These are phyloP conservation scores for Sthenelais limicola DNA, from an alignment of 2,888 invertebrate species.

Conservation along the genomic window DNA sequence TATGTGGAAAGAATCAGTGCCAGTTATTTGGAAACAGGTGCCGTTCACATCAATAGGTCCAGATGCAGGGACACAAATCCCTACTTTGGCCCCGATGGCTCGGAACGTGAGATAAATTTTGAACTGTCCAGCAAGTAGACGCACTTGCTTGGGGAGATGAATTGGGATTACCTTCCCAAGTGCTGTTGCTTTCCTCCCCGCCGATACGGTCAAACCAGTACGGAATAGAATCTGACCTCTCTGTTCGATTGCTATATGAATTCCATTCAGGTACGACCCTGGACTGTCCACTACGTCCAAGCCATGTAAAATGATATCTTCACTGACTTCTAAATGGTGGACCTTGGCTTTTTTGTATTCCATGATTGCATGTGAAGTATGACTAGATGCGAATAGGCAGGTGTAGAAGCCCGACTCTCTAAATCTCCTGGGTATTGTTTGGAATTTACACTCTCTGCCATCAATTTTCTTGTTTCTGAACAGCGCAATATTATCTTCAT, in stretches of 20 bases:
- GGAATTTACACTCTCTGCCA: too few relatives aligned
- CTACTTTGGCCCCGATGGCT: too few relatives aligned
- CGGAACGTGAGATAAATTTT: neutral
- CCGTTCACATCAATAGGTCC: too few relatives aligned
- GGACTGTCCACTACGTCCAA: neutral
- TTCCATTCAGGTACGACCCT: neutral
- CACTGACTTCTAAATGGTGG: neutral
- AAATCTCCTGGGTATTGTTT: too few relatives aligned
- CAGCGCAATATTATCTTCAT: too few relatives aligned
- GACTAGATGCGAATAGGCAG: too few relatives aligned
- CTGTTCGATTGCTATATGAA: neutral
- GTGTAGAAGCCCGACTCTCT: too few relatives aligned
- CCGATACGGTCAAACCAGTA: neutral
- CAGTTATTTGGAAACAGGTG: too few relatives aligned
- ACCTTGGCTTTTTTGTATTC: neutral
- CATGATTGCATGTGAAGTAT: neutral
- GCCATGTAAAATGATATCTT: conserved; percentile 5
- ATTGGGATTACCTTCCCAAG: neutral
- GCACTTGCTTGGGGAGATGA: neutral
- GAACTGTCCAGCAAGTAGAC: neutral
- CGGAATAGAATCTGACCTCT: neutral
- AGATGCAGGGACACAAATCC: too few relatives aligned
- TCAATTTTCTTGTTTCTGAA: too few relatives aligned
- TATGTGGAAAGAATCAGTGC: too few relatives aligned
- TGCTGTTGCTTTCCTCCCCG: neutral